phyloP scores from a whole-genome alignment of 2,888 invertebrate genomes.

The Pecten maximus region DNA sequence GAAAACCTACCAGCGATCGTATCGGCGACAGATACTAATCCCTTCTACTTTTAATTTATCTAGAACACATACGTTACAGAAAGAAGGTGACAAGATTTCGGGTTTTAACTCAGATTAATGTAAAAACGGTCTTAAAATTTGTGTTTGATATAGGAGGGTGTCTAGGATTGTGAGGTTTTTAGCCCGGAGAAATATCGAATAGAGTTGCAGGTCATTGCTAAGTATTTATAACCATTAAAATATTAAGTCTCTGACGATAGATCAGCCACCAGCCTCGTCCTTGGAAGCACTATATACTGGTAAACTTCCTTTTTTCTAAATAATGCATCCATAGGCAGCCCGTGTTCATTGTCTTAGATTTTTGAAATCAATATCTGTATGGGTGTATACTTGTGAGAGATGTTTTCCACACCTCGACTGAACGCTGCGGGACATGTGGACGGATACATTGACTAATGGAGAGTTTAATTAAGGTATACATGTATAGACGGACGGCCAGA shows the following conservation, averaged over 20 bases:
- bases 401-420: background rate
- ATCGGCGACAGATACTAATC: background rate
- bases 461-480: background rate
- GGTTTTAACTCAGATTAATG: constrained; percentile 20
- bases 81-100: constrained; percentile 35
- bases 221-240: constrained; percentile 35
- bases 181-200: constrained; percentile 16
- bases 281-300: constrained; percentile 31
- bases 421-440: background rate
- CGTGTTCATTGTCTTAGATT: background rate
- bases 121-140: constrained; percentile 32
- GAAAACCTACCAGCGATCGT: background rate
- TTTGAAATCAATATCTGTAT: constrained; percentile 30
- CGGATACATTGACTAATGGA: background rate
- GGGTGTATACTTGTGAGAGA: background rate
- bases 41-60: constrained; percentile 26
- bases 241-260: background rate
- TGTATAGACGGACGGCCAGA: background rate
- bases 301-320: constrained; percentile 4
- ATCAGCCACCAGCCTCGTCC: background rate
- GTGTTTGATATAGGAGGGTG: constrained; percentile 7
- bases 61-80: constrained; percentile 29
- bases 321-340: constrained; percentile 19
- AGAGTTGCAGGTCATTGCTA: constrained; percentile 33
- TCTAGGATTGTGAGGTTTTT: constrained; percentile 29